phyloP scores from a whole-genome alignment of 2,888 invertebrate genomes.

The Drosophila kokeensis region DNA sequence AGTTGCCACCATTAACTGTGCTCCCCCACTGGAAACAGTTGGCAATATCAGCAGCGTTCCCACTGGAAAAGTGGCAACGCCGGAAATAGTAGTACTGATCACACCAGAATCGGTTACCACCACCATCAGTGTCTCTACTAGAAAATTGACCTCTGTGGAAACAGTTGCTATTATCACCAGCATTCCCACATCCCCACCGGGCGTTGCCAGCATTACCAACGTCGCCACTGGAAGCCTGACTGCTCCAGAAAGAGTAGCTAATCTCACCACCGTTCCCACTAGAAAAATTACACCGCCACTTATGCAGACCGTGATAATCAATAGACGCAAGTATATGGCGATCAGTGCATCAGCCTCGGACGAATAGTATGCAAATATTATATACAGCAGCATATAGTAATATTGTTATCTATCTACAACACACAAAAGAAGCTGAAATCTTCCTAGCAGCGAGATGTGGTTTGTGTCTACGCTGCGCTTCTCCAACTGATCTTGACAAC shows the following conservation, averaged over 20 bases:
- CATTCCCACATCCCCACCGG: background rate
- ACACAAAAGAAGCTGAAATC: background rate
- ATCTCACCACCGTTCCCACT: background rate
- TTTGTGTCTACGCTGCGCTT: background rate
- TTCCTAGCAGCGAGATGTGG: background rate
- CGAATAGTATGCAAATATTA: background rate
- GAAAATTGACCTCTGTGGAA: background rate
- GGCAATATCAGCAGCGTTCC: background rate
- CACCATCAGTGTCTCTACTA: background rate
- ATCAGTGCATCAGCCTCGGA: constrained; percentile 50
- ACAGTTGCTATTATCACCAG: background rate
- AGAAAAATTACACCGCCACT: constrained; percentile 48
- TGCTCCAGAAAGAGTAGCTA: background rate
- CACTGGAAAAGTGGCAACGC: background rate
- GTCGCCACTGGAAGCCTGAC: background rate
- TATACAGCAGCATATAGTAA: background rate
- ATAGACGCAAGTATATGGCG: constrained; percentile 59
- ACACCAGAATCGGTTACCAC: background rate
- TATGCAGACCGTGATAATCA: constrained; percentile 59
- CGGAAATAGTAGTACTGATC: background rate
- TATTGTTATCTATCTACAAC: background rate
- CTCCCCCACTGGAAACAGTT: background rate
- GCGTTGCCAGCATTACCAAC: background rate
- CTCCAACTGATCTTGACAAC: background rate
- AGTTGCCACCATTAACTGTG: background rate